phyloP scores from a whole-genome alignment of 2,797 vertebrate genomes.

The Clarias pachynema region DNA sequence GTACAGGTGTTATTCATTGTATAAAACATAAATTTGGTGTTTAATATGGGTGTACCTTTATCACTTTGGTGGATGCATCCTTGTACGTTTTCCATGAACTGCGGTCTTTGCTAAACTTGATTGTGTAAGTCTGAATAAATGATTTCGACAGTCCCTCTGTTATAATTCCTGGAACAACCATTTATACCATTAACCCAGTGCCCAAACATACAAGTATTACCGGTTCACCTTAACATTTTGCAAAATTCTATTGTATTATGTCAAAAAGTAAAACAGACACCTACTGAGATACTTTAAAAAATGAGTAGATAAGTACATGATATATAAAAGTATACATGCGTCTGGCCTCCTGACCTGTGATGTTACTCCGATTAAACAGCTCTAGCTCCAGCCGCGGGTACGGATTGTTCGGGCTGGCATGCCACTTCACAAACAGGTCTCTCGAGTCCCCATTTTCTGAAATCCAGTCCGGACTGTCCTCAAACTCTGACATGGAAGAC shows the following conservation, averaged over 20 bases:
- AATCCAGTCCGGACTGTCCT: constrained; percentile 65
- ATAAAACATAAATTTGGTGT: not conserved
- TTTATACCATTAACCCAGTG: not conserved
- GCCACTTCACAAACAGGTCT: constrained; percentile 68
- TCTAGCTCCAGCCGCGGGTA: constrained; percentile 81
- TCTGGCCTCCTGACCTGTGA: constrained; percentile 76
- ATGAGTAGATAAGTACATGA: too few relatives aligned
- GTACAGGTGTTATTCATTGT: not conserved
- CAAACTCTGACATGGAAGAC: constrained; percentile 76
- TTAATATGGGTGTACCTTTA: constrained; percentile 69
- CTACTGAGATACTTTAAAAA: not conserved
- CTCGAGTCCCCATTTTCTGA: constrained; percentile 55
- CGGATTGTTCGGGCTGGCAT: constrained; percentile 50
- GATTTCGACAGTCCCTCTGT: constrained; percentile 74
- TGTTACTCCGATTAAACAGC: constrained; percentile 73
- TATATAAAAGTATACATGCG: not conserved
- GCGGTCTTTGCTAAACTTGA: constrained; percentile 80
- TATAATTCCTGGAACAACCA: constrained; percentile 73
- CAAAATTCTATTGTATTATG: not conserved
- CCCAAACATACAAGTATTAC: constrained; percentile 8
- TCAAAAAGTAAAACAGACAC: not conserved
- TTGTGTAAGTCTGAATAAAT: constrained; percentile 74
- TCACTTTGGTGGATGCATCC: constrained; percentile 71
- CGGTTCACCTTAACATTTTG: not conserved
- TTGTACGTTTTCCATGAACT: constrained; percentile 84